Evolutionary conservation across 1,140 invertebrate species (phyloP), one percentile per base, ranked within the genome.

Genomic region (Ceratitis capitata): DNA sequence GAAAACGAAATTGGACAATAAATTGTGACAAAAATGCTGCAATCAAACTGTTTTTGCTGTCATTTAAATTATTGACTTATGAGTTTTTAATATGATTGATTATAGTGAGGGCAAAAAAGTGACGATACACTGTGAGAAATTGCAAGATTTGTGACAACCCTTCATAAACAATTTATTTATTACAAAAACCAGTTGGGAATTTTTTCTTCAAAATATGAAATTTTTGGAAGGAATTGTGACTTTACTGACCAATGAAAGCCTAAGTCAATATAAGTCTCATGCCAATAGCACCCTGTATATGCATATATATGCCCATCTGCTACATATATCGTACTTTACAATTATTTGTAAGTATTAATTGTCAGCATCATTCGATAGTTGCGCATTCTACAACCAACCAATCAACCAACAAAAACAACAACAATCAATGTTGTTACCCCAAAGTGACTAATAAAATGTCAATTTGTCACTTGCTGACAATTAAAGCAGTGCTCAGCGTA

Each of bases 71-170:
- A 45, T 78, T 78, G 69, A 78, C 69, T 78, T 78, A 78, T 78
- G 69, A 35, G 35, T 78, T 78, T 78, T 78, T 78, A 78, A 78
- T 78, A 78, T 78, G 69, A 78, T 78, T 78, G 69, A 78, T 78
- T 78, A 78, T 45, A 19, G 42, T 2, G 69, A 78, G 69, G 69
- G 35, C n/a, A 78, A 78, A 45, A 45, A 78, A 78, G 32, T 3
- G 3, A 0, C 19, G 42, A 78, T 78, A 78, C 69, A 78, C 69
- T 19, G 14, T 10, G 5, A 78, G 10, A 42, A 47, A 74, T 74
- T 16, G 5, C 19, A 10, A n/a, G n/a, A n/a, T n/a, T n/a, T n/a
- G n/a, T n/a, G n/a, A n/a, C n/a, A n/a, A n/a, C n/a, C n/a, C n/a
- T n/a, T n/a, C n/a, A n/a, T n/a, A n/a, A n/a, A n/a, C n/a, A n/a